Conservation (phyloP, 2,113 vertebrate species). For the Copsychus sechellarum region DNA sequence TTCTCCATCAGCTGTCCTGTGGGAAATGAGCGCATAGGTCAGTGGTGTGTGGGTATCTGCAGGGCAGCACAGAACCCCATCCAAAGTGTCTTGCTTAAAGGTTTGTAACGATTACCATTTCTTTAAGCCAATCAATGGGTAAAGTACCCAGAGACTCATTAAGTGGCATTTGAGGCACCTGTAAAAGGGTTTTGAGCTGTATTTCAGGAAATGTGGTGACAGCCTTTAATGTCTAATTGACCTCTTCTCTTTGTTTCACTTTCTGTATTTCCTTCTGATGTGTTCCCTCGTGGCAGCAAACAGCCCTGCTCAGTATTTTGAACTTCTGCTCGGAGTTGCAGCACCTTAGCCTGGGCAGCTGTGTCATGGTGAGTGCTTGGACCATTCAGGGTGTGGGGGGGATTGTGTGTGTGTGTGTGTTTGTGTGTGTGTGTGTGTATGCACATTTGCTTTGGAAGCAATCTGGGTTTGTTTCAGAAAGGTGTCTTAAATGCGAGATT, state of each 20-base stretch:
- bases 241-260: constrained; percentile 78
- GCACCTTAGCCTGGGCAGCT: constrained; percentile 95
- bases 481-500: not conserved
- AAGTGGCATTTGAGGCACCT: constrained; percentile 76
- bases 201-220: constrained; percentile 75
- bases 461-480: not conserved
- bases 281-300: constrained; percentile 86
- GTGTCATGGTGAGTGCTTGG: constrained; percentile 87
- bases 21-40: constrained; percentile 65
- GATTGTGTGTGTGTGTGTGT: not conserved
- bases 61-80: constrained; percentile 59
- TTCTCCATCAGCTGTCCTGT: constrained; percentile 54
- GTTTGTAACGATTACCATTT: constrained; percentile 76
- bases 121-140: constrained; percentile 76
- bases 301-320: constrained; percentile 92
- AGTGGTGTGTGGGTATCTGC: constrained; percentile 55
- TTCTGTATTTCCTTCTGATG: constrained; percentile 69
- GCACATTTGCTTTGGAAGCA: rapidly evolving
- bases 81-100: constrained; percentile 68
- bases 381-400: rapidly evolving
- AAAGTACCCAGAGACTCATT: constrained; percentile 80
- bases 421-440: not conserved
- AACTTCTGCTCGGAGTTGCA: constrained; percentile 94
- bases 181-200: constrained; percentile 71
- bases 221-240: constrained; percentile 85